Evolutionary conservation across 2,113 vertebrate species (phyloP), one percentile per base, ranked within the genome.

Genomic region (Grallaria varia): DNA sequence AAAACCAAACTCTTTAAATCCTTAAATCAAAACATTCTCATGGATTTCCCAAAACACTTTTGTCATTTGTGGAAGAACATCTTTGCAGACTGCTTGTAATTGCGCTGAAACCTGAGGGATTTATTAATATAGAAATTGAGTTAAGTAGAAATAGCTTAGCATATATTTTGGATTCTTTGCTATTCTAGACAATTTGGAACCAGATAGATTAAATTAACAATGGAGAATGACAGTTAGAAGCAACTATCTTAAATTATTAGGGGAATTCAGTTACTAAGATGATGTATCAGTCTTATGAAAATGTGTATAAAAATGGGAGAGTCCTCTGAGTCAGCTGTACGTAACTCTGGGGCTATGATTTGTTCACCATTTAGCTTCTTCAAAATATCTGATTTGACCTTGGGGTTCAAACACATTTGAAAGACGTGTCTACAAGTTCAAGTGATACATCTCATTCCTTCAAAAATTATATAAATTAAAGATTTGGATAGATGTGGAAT

Each of bases 121-220:
- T 92, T 95, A 37, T 84, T 88, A 86, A 74, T 55, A 86, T 3
- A 88, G 55, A 93, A 92, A 92, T 67, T 62, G 79, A 90, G 31
- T 88, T 92, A 80, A 9, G 31, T 84, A 88, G 68, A 86, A 95
- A 90, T 52, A 67, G 16, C 12, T 90, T 87, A 63, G 68, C 62
- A 56, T 87, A n/a, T 72, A 81, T 84, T 93, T 91, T 82, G 11
- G 44, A 71, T 71, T 92, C 60, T 72, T 90, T 82, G 76, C 22
- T 90, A 42, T 90, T 95, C 47, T 89, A 95, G 93, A 71, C 80
- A 95, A 49, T 90, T 84, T 94, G 75, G 67, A 90, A 89, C 35
- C 64, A 81, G 79, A 88, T 44, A 87, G 56, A 92, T 95, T 89
- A 87, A 89, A 72, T 95, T 89, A 90, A 89, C 19, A 45, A 63